phyloP scores from a whole-genome alignment of 2,113 vertebrate species.

The rat (Rattus norvegicus) region GRCr8 NC_086021.1:112990001-112990500 shows the following conservation, averaged over 20 bases:
- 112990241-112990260: neutral
- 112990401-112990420: neutral
- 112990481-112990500: neutral
- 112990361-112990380: neutral
- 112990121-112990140: neutral
- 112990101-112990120: neutral
- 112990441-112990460: neutral
- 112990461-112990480: neutral
- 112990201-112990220: neutral
- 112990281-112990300: neutral
- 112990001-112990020: neutral
- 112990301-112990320: neutral
- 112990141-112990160: neutral
- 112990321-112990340: neutral
- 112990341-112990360: neutral
- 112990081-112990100: neutral
- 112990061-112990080: neutral
- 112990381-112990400: neutral
- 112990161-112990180: neutral
- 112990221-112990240: neutral
- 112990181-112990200: neutral
- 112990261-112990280: neutral
- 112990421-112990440: neutral
- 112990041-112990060: neutral
- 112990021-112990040: neutral